Percentiles rank a stretch among this genome's conserved stretches.
Evolutionary conservation across 2,113 vertebrate species (phyloP).

Genomic region (Nothobranchius kuhntae): DNA sequence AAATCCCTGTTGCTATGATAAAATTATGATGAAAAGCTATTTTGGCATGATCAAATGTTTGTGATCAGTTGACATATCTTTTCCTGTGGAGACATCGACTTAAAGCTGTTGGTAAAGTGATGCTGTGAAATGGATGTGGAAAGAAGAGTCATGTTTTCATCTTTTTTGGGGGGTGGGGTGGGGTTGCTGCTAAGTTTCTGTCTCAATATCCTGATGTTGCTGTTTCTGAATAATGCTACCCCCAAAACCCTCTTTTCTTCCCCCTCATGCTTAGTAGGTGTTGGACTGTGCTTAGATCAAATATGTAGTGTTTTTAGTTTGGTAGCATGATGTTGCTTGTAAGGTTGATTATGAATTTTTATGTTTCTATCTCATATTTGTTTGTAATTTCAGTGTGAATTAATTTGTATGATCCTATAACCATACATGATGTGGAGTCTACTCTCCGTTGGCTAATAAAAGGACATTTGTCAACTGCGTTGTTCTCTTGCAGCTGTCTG

Average conservation of each 20-base stretch:
- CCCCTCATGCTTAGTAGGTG: slow-evolving; percentile 36
- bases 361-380: slow-evolving; percentile 61
- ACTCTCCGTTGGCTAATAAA: slow-evolving; percentile 92
- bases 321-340: slow-evolving; percentile 59
- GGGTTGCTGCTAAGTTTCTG: slow-evolving; percentile 21
- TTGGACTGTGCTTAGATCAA: slow-evolving; percentile 43
- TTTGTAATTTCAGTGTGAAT: slow-evolving; percentile 82
- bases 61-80: slow-evolving; percentile 22
- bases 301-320: slow-evolving; percentile 61
- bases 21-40: slow-evolving; percentile 20
- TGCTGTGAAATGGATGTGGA: slow-evolving; percentile 26
- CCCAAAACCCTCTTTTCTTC: background rate
- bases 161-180: slow-evolving; percentile 36
- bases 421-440: slow-evolving; percentile 66
- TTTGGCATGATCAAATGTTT: slow-evolving; percentile 31
- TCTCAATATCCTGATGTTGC: slow-evolving; percentile 55
- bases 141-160: slow-evolving; percentile 39
- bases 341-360: slow-evolving; percentile 65
- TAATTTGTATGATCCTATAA: slow-evolving; percentile 68
- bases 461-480: slow-evolving; percentile 78
- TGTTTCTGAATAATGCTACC: slow-evolving; percentile 43
- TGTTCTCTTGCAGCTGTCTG: slow-evolving; percentile 55
- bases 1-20: slow-evolving; percentile 33
- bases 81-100: slow-evolving; percentile 29
- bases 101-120: slow-evolving; percentile 30